Evolutionary conservation across 2,797 vertebrate species (phyloP), one percentile per base, ranked within the genome.

Genomic region (Lutjanus argentimaculatus): DNA sequence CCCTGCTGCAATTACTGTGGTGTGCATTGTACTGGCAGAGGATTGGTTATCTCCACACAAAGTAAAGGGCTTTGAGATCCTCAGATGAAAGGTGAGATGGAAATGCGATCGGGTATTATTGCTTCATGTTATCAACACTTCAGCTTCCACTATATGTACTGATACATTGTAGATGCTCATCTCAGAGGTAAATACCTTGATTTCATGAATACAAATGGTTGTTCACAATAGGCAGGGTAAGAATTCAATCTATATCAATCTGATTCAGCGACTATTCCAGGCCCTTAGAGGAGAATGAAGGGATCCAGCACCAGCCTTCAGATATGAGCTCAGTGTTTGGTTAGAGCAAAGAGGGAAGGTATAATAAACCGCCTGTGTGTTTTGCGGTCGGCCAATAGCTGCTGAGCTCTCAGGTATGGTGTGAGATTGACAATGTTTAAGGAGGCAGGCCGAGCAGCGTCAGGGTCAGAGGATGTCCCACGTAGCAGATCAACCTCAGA

Each of bases 171-270:
- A 89, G 92, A 93, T 93, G 92, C 94, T 94, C 93, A 95, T 94
- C 90, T 92, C 79, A 22, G 79, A 90, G 91, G 90, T 94, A 94
- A 94, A 95, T 93, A 91, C 91, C 87, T 85, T 93, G 91, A 93
- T 94, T 93, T 93, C 91, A 94, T 95, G 93, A 95, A 95, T 94
- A 94, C 88, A 92, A 92, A 95, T 93, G 82, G 84, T 89, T 79
- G 86, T 71, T 89, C 89, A 92, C 91, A 91, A 92, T 90, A 84
- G 90, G 72, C 78, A 79, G 85, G 88, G 64, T 88, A 89, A 83
- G 92, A 90, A 93, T 92, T 91, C 90, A 92, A 90, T 94, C 92
- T 93, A 88, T 93, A 92, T 91, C 91, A 91, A 90, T 93, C 87
- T 90, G 91, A 93, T 93, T 91, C 85, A 61, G 78, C 36, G 72